Evolutionary conservation across 2,113 vertebrate genomes (phyloP).

Genomic region (Melanotaenia duboulayi): DNA sequence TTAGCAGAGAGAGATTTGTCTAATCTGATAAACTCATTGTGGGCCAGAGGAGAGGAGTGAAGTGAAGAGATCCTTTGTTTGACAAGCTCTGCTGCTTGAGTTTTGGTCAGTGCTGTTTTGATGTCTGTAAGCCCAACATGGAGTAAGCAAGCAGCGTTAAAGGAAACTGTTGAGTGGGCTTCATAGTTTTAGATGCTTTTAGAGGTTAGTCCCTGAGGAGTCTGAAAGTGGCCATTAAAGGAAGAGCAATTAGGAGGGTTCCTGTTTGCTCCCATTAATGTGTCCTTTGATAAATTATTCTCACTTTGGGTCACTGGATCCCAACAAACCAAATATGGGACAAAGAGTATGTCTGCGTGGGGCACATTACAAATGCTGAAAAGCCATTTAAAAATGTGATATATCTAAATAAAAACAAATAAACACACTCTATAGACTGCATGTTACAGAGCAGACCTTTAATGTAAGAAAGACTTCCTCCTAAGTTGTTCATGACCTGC

Average conservation of each 20-base stretch:
- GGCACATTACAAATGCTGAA: too few relatives aligned
- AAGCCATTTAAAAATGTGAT: neutral
- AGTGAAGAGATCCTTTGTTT: conserved; percentile 68
- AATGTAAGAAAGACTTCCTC: neutral
- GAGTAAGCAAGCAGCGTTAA: neutral
- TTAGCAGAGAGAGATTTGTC: conserved; percentile 50
- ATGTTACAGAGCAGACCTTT: neutral
- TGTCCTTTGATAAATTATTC: neutral
- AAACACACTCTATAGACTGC: neutral
- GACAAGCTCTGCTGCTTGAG: conserved; percentile 29
- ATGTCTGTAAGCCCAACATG: conserved; percentile 22
- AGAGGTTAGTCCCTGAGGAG: neutral
- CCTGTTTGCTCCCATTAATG: neutral
- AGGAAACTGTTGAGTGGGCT: neutral
- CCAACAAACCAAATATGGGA: too few relatives aligned
- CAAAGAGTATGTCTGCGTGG: too few relatives aligned
- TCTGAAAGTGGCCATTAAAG: conserved; percentile 5
- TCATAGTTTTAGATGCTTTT: conserved; percentile 2
- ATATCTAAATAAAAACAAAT: neutral
- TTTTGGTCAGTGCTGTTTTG: conserved; percentile 46
- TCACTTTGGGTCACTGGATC: neutral
- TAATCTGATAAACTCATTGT: conserved; percentile 72
- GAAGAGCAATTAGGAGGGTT: neutral
- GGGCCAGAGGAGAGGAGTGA: conserved; percentile 55
- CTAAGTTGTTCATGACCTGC: neutral